Evolutionary conservation across 2,888 invertebrate species (phyloP), one percentile per base, ranked within the genome.

Genomic region (Acanthacorydalis orientalis): DNA sequence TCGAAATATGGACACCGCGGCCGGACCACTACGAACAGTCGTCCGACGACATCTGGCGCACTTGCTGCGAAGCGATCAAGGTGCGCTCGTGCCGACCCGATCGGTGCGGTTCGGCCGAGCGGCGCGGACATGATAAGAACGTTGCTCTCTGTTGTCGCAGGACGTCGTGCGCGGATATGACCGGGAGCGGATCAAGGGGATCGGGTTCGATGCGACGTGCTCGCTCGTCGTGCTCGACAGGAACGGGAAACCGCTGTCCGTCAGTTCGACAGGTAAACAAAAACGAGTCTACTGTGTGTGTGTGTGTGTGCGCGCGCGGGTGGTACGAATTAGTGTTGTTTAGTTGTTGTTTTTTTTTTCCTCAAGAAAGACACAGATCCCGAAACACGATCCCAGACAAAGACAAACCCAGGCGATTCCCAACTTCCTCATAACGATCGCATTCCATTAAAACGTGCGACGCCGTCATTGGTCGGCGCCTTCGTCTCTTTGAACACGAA

Each of bases 151-250:
- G 34, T 15, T 40, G 1, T 47, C 38, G 31, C 6, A 23, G 23
- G 23, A 23, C 23, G 23, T 23, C 23, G 23, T 23, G 23, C 23
- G 23, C 23, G 23, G 23, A 23, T 23, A 23, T 6, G 23, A 23
- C 6, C 2, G 6, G 23, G 6, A 23, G 49, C 66, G 59, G 54
- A 73, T 91, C n/a, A 80, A 77, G 66, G 91, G 91, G 12, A 79
- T 96, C 56, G 92, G 93, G 4, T 95, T 95, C 69, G 93, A 92
- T 71, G 95, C 93, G 12, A 96, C 95, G 10, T 95, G 95, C 62
- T 95, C 95, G 0, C 65, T 96, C 50, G 95, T 89, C 1, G 83
- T 78, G 7, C 59, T 95, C 37, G 88, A 84, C 57, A 67, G 70
- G 54, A 66, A 78, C 50, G 78, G 77, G 11, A 66, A 73, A 23